phyloP scores from a whole-genome alignment of 64 coral and sea anemone genomes.

The Acropora tenuis region DNA sequence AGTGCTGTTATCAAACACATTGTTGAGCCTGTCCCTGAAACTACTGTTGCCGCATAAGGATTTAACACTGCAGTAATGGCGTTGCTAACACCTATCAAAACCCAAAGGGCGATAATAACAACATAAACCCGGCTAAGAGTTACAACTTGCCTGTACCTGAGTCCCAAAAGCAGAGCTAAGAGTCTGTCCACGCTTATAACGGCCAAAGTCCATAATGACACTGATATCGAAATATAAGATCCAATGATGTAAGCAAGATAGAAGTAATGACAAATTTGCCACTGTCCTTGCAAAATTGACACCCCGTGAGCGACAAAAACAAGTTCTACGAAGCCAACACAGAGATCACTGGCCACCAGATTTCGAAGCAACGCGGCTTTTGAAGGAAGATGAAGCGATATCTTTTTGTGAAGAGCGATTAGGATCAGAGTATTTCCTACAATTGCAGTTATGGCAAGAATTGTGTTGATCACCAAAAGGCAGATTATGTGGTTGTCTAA shows the following conservation, averaged over 20 bases:
- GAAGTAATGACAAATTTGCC: background rate
- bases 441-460: background rate
- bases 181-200: background rate
- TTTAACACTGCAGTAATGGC: background rate
- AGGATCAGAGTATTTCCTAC: background rate
- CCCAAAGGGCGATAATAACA: background rate
- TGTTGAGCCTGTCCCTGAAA: background rate
- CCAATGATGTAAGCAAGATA: background rate
- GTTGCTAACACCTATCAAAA: background rate
- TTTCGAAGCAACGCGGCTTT: background rate
- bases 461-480: background rate
- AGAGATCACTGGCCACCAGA: background rate
- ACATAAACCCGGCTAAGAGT: background rate
- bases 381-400: slow-evolving; percentile 6
- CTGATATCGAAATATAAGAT: background rate
- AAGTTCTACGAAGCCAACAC: background rate
- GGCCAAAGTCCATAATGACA: background rate
- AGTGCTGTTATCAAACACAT: background rate
- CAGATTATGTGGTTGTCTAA: background rate
- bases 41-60: background rate
- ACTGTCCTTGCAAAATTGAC: background rate
- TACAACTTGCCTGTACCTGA: background rate
- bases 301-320: background rate
- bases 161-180: background rate
- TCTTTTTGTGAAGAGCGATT: background rate